Base-by-base conservation (phyloP, 2,888 invertebrate species). In the Papilio elwesi region DNA sequence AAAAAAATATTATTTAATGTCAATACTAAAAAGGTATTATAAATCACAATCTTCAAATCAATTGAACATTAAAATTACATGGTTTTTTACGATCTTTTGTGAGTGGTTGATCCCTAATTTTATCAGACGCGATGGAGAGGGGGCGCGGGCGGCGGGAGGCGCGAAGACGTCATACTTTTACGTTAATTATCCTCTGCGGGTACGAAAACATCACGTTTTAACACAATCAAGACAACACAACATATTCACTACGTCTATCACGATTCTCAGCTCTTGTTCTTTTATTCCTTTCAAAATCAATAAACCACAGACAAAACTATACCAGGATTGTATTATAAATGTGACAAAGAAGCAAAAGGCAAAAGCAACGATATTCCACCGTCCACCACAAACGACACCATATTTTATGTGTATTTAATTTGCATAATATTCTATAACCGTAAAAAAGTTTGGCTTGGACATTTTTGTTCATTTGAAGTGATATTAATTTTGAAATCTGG, bases 131-230 rank as follows among this genome's bases (percentile, higher is more conserved):
- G 16, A 64, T 10, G 47, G 53, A 10, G 10, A 53, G 47, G 6
- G 26, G 70, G 63, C 63, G n/a, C 13, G 43, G 26, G 16, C 26
- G 63, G 16, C 0, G 6, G 11, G 15, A 0, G 47, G 13, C 6
- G 11, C 8, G n/a, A 48, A 51, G 63, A 52, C 63, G 43, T n/a
- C 52, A 38, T 70, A 63, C 38, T 49, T 43, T 71, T 43, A 67
- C 55, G 66, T 71, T 51, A 43, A 43, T 38, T 43, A 62, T n/a
- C 15, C 59, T 5, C 13, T 48, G 16, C 65, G 47, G 53, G 36
- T 62, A 48, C 12, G n/a, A 72, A 47, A 63, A 72, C 68, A 72
- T 53, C 47, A 63, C 68, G 62, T 59, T 38, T 51, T 43, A 26
- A 59, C 43, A 67, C 43, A 67, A 59, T 71, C 26, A 49, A 49